phyloP scores from a whole-genome alignment of 2,797 vertebrate genomes.

The Tapera naevia region DNA sequence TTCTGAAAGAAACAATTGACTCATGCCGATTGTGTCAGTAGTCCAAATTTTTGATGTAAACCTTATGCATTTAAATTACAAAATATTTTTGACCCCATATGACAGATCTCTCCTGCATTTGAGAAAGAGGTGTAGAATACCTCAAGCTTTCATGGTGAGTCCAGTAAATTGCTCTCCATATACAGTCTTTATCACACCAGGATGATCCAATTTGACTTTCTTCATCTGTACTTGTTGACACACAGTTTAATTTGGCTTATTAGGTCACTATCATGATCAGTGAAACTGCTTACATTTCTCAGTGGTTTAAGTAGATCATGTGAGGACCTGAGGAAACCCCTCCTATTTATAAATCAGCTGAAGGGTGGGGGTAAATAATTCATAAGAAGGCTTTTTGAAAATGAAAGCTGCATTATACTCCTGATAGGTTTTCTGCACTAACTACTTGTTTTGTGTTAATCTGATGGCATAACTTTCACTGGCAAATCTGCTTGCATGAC shows the following conservation, averaged over 20 bases:
- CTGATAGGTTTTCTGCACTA: not conserved
- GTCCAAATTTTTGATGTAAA: not conserved
- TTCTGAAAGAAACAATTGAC: not conserved
- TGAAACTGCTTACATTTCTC: not conserved
- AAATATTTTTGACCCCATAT: not conserved
- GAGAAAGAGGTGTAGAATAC: not conserved
- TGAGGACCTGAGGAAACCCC: not conserved
- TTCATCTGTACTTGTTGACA: not conserved
- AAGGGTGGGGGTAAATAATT: not conserved
- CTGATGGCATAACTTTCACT: not conserved
- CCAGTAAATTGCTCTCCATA: not conserved
- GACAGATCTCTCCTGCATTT: not conserved
- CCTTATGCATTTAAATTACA: not conserved
- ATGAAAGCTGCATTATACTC: not conserved
- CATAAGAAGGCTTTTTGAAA: not conserved
- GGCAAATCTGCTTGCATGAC: not conserved
- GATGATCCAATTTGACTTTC: not conserved
- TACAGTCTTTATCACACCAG: not conserved
- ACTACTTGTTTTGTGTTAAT: not conserved
- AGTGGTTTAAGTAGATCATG: not conserved
- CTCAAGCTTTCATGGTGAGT: not conserved
- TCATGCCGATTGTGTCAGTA: not conserved
- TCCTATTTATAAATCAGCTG: not conserved
- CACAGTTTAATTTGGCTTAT: not conserved
- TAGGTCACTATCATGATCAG: fast-evolving